These are phyloP conservation scores for Icerya purchasi DNA, from an alignment of 2,888 invertebrate species.

Conservation along the genomic window DNA sequence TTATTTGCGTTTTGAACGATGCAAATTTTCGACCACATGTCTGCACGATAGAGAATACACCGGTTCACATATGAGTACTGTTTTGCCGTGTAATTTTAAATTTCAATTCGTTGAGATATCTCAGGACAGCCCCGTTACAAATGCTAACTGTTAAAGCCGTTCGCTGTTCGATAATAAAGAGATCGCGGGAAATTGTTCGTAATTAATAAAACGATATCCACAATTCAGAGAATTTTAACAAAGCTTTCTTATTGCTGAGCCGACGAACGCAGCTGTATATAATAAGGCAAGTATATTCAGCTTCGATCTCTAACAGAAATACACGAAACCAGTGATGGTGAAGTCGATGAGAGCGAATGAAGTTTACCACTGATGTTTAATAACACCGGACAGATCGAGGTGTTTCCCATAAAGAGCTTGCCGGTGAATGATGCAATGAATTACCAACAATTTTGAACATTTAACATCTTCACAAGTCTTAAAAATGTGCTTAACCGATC, in stretches of 20 bases:
- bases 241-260: not conserved
- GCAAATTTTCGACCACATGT: not conserved
- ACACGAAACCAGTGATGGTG: not conserved
- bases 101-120: too few relatives aligned
- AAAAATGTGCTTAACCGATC: not conserved
- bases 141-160: too few relatives aligned
- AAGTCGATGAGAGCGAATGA: not conserved
- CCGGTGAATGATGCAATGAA: not conserved
- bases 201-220: not conserved
- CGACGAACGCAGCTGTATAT: not conserved
- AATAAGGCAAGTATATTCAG: not conserved
- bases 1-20: not conserved
- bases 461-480: not conserved
- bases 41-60: not conserved
- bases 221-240: not conserved
- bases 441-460: not conserved
- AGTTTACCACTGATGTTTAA: not conserved
- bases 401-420: not conserved
- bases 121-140: too few relatives aligned
- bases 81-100: not conserved
- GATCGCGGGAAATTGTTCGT: not conserved
- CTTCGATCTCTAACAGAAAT: too few relatives aligned
- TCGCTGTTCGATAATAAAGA: not conserved
- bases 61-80: too few relatives aligned
- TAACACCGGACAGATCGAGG: not conserved